These are phyloP conservation scores for Lota lota DNA, from an alignment of 2,113 vertebrate species.

Conservation along the genomic window DNA sequence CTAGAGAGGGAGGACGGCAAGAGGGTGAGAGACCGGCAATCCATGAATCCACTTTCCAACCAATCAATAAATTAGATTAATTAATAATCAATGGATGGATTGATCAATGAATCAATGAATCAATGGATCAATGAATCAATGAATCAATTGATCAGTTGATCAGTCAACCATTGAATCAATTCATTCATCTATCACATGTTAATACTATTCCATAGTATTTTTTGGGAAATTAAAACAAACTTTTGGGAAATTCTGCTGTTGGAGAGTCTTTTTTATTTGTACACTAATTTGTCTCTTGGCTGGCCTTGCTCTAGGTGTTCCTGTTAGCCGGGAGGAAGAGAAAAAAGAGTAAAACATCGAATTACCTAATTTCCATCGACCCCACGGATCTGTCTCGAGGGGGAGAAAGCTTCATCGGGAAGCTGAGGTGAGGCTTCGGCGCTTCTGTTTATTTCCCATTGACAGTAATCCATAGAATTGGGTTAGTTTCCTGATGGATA, in stretches of 20 bases:
- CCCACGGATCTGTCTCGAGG: constrained; percentile 96
- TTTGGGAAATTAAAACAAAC: no score
- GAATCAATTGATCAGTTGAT: no score
- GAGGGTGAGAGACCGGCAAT: constrained; percentile 78
- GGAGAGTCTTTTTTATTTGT: not conserved
- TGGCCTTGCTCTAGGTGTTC: constrained; percentile 80
- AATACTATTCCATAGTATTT: no score
- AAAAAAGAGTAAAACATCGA: constrained; percentile 99
- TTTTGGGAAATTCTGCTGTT: no score
- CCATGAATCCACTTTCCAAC: not conserved
- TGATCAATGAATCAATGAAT: no score
- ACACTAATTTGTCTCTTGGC: constrained; percentile 6
- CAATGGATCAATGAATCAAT: no score
- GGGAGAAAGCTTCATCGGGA: constrained; percentile 97
- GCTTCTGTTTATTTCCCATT: not conserved
- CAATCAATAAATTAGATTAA: not conserved
- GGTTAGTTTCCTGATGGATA: no score
- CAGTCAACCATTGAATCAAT: no score
- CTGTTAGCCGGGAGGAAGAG: constrained; percentile 95
- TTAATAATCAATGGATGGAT: no score
- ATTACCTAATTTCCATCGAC: constrained; percentile 99
- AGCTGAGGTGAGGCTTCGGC: constrained; percentile 81
- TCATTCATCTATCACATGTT: no score
- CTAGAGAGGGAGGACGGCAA: constrained; percentile 97
- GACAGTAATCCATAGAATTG: not conserved